phyloP scores from a whole-genome alignment of 2,888 invertebrate genomes.

The Cheilosia urbana region DNA sequence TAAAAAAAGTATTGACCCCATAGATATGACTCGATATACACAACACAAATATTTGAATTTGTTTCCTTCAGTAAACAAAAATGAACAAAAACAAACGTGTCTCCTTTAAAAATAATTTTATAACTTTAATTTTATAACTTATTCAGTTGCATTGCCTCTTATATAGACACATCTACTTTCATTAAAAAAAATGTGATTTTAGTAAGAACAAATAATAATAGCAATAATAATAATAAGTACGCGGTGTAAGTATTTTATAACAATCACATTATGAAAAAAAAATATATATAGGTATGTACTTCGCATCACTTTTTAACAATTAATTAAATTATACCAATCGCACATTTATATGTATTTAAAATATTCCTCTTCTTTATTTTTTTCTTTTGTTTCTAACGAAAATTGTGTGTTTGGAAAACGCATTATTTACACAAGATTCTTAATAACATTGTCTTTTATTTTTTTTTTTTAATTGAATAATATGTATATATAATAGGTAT shows the following conservation, averaged over 20 bases:
- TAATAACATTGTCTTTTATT: slow-evolving; percentile 65
- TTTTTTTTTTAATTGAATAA: slow-evolving; percentile 45
- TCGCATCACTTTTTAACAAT: slow-evolving; percentile 46
- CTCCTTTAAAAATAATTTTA: slow-evolving; percentile 62
- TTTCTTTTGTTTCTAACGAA: slow-evolving; percentile 32
- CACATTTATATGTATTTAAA: slow-evolving; percentile 36
- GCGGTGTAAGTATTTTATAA: slow-evolving; percentile 42
- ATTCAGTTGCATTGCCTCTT: slow-evolving; percentile 70
- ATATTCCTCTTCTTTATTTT: slow-evolving; percentile 29
- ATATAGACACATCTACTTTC: slow-evolving; percentile 48
- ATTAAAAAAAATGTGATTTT: slow-evolving; percentile 57
- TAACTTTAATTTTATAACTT: slow-evolving; percentile 56
- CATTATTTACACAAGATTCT: slow-evolving; percentile 66
- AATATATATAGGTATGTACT: slow-evolving; percentile 45
- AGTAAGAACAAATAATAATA: slow-evolving; percentile 66
- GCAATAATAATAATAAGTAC: slow-evolving; percentile 66
- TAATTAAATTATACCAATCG: slow-evolving; percentile 41
- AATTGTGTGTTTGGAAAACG: slow-evolving; percentile 47
- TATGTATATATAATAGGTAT: slow-evolving; percentile 64
- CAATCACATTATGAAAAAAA: slow-evolving; percentile 70
- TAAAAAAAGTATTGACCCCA: no score
- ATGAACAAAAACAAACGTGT: slow-evolving; percentile 5
- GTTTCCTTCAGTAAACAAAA: neutral
- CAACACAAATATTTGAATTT: no score
- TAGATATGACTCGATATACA: no score